Evolutionary conservation across 1,140 invertebrate species (phyloP).

Genomic region (Cataglyphis hispanica): DNA sequence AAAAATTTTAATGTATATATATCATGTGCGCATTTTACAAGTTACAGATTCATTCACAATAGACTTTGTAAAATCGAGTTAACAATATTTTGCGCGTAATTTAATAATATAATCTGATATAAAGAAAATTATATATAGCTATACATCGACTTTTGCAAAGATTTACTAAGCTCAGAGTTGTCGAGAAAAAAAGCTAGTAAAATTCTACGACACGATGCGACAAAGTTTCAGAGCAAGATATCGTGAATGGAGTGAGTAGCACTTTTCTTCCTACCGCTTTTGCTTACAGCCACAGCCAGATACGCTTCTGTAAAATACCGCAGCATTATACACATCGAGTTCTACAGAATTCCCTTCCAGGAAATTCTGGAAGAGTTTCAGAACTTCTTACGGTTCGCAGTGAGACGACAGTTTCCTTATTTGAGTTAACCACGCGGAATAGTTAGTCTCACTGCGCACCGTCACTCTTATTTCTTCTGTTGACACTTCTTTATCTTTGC

Average conservation of each 20-base stretch:
- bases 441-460: slow-evolving; percentile 38
- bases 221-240: slow-evolving; percentile 19
- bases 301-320: slow-evolving; percentile 58
- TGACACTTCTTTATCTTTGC: slow-evolving; percentile 48
- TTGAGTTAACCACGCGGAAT: slow-evolving; percentile 68
- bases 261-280: slow-evolving; percentile 40
- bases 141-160: neutral
- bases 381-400: slow-evolving; percentile 24
- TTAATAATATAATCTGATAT: slow-evolving; percentile 12
- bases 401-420: slow-evolving; percentile 63
- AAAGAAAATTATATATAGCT: neutral
- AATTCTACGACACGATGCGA: slow-evolving; percentile 14
- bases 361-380: slow-evolving; percentile 58
- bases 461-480: slow-evolving; percentile 41
- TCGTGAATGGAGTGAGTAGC: slow-evolving; percentile 21
- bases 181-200: neutral
- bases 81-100: neutral
- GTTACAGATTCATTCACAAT: neutral
- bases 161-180: neutral
- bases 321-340: slow-evolving; percentile 17
- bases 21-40: neutral
- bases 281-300: slow-evolving; percentile 12
- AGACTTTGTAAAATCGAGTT: neutral
- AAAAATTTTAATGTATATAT: neutral
- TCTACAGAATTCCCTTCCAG: slow-evolving; percentile 12